Evolutionary conservation across 2,113 vertebrate genomes (phyloP), one percentile per base, ranked within the genome.

Genomic region (Cepphus grylle): DNA sequence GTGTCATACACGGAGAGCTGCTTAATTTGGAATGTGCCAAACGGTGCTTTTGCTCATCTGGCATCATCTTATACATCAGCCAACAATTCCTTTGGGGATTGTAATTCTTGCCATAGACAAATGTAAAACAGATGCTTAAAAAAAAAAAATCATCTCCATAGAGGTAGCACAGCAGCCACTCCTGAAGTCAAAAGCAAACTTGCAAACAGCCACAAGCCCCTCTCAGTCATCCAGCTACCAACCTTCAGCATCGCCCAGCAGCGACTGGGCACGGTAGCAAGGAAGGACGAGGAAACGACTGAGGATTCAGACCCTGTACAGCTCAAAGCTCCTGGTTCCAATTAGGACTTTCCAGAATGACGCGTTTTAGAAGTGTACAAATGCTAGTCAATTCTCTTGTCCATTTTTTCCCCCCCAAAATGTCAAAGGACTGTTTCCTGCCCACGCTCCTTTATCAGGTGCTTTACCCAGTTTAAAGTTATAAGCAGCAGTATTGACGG

Each of bases 91-190:
- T 87, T 34, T 0, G 5, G 96, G 96, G 86, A 92, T 90, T 95
- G 97, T 96, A 97, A 96, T 76, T 95, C 89, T 94, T 96, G 92
- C 96, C 88, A 89, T 95, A 56, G 91, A 93, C 90, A 96, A 97
- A 97, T 91, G 96, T 49, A 74, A 67, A 97, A 76, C 96, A 98
- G 94, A 97, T 97, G 95, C 59, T 65, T 1, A 32, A 80, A 67
- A 78, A 67, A 47, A 10, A 43, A 34, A 53, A 53, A 55, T 58
- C 8, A 38, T 18, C 86, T 90, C 85, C 45, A 34, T 5, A 15
- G 66, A 95, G 77, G 95, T 92, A 95, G 62, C 72, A 79, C 52
- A 85, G 91, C 88, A 92, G 72, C 76, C 82, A 85, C 42, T 88
- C 79, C 79, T 73, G 47, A 84, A 90, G 88, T 59, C 78, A 91